A percentile compares a stretch with the other conserved stretches of the same genome.
These are phyloP conservation scores for Hypercompe scribonia DNA, from an alignment of 2,888 invertebrate species.

Conservation along the genomic window DNA sequence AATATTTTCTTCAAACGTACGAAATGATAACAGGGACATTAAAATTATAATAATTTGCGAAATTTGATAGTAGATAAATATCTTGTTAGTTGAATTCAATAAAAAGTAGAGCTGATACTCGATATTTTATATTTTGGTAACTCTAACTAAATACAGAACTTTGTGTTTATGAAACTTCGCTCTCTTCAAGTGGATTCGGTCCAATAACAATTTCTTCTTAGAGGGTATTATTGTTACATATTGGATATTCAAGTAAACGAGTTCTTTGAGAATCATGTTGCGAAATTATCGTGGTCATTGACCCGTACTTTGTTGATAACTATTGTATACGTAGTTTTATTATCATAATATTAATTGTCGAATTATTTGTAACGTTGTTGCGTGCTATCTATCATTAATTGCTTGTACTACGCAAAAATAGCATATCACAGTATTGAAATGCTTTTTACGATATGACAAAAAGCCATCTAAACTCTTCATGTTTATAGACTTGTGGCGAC, in stretches of 20 bases:
- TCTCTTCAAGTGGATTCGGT: conserved; percentile 5
- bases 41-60: no score
- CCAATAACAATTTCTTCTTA: conserved; percentile 5
- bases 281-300: neutral
- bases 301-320: conserved; percentile 1
- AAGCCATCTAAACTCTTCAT: neutral
- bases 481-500: neutral
- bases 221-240: neutral
- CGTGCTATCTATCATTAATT: neutral
- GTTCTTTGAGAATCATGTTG: neutral
- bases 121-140: neutral
- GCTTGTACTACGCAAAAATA: neutral
- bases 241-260: conserved; percentile 4
- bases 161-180: neutral
- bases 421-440: neutral
- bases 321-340: neutral
- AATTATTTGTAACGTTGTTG: neutral
- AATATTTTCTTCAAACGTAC: neutral
- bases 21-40: neutral
- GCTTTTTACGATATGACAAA: neutral
- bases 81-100: neutral
- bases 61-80: neutral
- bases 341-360: conserved; percentile 1
- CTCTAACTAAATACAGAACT: neutral
- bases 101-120: neutral